Evolutionary conservation across 2,888 invertebrate species (phyloP), one percentile per base, ranked within the genome.

Genomic region (Holacanthella duospinosa): DNA sequence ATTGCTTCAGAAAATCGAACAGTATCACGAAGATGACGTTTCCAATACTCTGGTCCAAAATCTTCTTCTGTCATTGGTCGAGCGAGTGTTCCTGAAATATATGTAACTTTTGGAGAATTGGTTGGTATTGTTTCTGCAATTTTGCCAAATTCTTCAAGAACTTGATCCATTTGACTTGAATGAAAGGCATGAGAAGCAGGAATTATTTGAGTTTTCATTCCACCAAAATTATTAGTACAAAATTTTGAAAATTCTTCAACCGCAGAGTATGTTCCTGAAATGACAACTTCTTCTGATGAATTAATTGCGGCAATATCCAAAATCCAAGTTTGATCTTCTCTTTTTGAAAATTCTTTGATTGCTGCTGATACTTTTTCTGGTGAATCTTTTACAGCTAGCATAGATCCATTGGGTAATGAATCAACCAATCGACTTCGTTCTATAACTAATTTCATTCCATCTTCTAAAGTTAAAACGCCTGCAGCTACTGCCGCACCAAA

Each of bases 1-100:
- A 64, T 62, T n/a, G 69, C 69, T 21, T 44, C 57, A 2, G 64
- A n/a, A 54, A 69, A 69, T 43, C 62, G 26, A 9, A 69, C 69
- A 55, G 60, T 63, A 48, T 69, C 58, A 16, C 67, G 54, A 0
- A 67, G 64, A 43, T 69, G 69, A 9, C 65, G 48, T 2, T 63
- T 57, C 69, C 69, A 69, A 28, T 69, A 69, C n/a, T 59, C 44
- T 16, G 58, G 28, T 24, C 55, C 54, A 26, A 64, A 54, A 28
- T 54, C 56, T 6, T 4, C 29, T n/a, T 4, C 29, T 9, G 12
- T n/a, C 56, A 55, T 55, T 27, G 25, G 16, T 25, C 16, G 19
- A 4, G 25, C 56, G 4, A 55, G 29, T 4, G 56, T 55, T 26
- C 56, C 56, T 19, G 56, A 55, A 9, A 55, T n/a, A n/a, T 25